Evolutionary conservation across 2,113 vertebrate genomes (phyloP).

Genomic region (Bombycilla garrulus): DNA sequence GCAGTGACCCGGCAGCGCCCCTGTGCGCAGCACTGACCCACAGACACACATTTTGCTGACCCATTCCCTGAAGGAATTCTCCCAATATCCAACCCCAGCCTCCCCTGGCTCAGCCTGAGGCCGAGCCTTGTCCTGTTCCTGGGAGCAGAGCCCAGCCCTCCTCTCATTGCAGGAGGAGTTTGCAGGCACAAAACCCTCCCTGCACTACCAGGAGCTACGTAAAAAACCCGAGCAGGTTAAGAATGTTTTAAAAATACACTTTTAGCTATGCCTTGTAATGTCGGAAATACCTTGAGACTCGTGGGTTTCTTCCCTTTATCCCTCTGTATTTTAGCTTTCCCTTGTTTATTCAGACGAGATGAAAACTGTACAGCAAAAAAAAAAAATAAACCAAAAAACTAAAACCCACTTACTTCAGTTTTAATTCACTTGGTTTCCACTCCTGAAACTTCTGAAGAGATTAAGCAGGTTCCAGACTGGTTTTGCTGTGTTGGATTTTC

Average conservation of each 20-base stretch:
- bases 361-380: not conserved
- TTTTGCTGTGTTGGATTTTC: slow-evolving; percentile 5
- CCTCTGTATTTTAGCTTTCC: not conserved
- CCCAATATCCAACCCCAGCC: not conserved
- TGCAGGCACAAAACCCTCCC: not conserved
- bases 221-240: not conserved
- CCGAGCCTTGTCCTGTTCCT: not conserved
- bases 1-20: not conserved
- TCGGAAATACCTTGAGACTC: not conserved
- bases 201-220: not conserved
- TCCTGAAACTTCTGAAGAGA: not conserved
- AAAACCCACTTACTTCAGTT: not conserved
- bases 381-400: not conserved
- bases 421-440: not conserved
- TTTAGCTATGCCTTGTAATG: not conserved
- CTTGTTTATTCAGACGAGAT: not conserved
- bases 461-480: not conserved
- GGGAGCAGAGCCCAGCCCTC: not conserved
- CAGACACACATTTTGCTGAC: not conserved
- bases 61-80: not conserved
- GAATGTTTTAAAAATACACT: not conserved
- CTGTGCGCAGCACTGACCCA: not conserved
- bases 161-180: not conserved
- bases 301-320: not conserved
- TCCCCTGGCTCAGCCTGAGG: not conserved